Percentiles rank a stretch among this genome's conserved stretches.
phyloP scores from a whole-genome alignment of 2,113 vertebrate species.

The Eudyptes chrysolophus region DNA sequence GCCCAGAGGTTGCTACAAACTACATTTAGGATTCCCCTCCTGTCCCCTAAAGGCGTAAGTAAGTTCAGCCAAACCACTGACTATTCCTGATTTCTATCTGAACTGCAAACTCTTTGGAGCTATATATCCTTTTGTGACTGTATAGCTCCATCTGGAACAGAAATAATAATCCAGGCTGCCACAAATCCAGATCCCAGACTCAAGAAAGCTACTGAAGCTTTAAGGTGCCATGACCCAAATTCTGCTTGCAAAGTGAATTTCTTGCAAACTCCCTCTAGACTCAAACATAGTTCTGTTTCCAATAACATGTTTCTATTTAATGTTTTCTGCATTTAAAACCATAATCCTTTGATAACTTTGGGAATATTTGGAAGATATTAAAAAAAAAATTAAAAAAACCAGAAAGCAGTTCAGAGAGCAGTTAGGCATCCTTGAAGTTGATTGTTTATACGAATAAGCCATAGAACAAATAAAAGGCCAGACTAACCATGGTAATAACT shows the following conservation, averaged over 20 bases:
- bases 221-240: not conserved
- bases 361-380: not conserved
- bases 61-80: not conserved
- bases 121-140: not conserved
- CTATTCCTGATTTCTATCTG: not conserved
- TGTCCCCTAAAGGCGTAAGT: not conserved
- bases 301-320: not conserved
- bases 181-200: not conserved
- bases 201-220: constrained; percentile 4
- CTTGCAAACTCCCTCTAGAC: not conserved
- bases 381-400: not conserved
- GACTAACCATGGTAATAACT: not conserved
- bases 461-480: not conserved
- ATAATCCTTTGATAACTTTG: not conserved
- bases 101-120: not conserved
- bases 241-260: not conserved
- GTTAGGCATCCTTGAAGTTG: not conserved
- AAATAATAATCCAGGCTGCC: not conserved
- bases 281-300: not conserved
- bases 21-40: not conserved
- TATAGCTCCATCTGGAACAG: not conserved
- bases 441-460: not conserved
- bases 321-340: constrained; percentile 6
- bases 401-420: not conserved
- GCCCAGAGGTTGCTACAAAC: not conserved